Evolutionary conservation across 2,113 vertebrate species (phyloP), one percentile per base, ranked within the genome.

Genomic region (Scomber scombrus): DNA sequence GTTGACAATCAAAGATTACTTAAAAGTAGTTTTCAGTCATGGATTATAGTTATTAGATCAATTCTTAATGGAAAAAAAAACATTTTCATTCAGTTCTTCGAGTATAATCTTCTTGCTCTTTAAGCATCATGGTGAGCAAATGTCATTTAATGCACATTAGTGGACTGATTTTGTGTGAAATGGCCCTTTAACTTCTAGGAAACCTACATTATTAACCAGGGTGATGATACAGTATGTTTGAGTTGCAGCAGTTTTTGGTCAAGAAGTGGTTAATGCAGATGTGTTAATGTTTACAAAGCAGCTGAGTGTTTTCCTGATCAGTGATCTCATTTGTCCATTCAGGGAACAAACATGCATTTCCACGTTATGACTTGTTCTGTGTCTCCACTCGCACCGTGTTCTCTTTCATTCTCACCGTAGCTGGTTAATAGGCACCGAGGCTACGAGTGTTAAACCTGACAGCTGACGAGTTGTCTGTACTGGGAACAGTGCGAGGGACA

Each of bases 401-500:
- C 67, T 80, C n/a, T 74, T 72, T 84, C 66, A n/a, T 31, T 71
- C 63, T 77, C 86, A 87, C 83, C 82, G 79, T 54, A 40, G 58
- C n/a, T 71, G 69, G 55, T 78, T 71, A 89, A 52, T 11, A 43
- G 68, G 21, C 46, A 18, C 64, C 9, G 15, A 45, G 55, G 68
- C 50, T 15, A 13, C 19, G 31, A 72, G 77, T 66, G 82, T 81
- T 66, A 69, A 71, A 82, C 21, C 34, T 76, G 82, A 79, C 90
- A 92, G 87, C 88, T 90, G 88, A 70, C 5, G 40, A 77, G 66
- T 72, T 55, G 80, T 21, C 60, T 23, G 85, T 65, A 23, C 75
- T 21, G 70, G 71, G 66, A 82, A 71, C 79, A 71, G 76, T 12
- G 64, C 9, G 11, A 61, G 79, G 65, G 72, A 76, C 58, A 52